phyloP scores from a whole-genome alignment of 2,113 vertebrate species.

The Cyprinodon tularosa region DNA sequence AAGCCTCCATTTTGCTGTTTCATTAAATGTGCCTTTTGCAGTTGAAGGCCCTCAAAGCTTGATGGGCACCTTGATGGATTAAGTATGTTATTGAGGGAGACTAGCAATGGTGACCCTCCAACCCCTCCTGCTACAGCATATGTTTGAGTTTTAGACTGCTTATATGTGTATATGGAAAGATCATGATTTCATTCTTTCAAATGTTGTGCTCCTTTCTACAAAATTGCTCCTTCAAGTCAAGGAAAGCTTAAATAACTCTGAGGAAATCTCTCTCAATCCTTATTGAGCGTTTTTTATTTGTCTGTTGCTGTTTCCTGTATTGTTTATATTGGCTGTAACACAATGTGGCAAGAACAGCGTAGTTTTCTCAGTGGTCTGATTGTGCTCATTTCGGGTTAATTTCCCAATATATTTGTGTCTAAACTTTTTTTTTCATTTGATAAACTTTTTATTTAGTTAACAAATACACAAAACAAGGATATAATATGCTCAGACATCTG shows the following conservation, averaged over 20 bases:
- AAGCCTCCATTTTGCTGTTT: conserved; percentile 52
- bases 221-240: conserved; percentile 20
- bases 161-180: conserved; percentile 13
- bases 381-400: neutral
- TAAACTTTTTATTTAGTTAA: too few relatives aligned
- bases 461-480: too few relatives aligned
- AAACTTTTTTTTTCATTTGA: too few relatives aligned
- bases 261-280: conserved; percentile 20
- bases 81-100: conserved; percentile 77
- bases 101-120: conserved; percentile 50
- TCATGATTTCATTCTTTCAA: conserved; percentile 3
- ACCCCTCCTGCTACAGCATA: conserved; percentile 15
- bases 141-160: conserved; percentile 22
- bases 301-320: neutral
- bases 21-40: conserved; percentile 56
- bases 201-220: conserved; percentile 28
- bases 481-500: too few relatives aligned
- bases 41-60: conserved; percentile 30
- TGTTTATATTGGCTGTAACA: neutral
- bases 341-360: neutral
- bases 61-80: conserved; percentile 72
- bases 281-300: neutral
- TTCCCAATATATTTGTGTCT: neutral
- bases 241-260: conserved; percentile 20
- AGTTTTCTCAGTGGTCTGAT: neutral